These are phyloP conservation scores for Desoria tigrina DNA, from an alignment of 2,888 invertebrate species.

Conservation along the genomic window DNA sequence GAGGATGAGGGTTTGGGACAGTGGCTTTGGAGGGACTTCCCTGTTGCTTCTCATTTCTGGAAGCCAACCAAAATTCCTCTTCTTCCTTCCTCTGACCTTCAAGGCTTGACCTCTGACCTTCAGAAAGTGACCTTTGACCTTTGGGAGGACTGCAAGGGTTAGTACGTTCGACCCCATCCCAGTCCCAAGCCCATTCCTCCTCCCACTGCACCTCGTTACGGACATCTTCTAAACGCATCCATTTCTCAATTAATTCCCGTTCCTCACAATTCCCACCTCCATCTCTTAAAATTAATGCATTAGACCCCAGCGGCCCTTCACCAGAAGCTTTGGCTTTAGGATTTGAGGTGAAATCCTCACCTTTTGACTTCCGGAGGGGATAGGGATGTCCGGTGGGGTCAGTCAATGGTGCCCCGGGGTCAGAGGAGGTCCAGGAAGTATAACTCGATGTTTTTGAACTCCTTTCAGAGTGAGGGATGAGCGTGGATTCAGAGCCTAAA, in stretches of 20 bases:
- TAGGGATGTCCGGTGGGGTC: constrained; percentile 3
- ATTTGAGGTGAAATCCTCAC: background rate
- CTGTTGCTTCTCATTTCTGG: constrained; percentile 23
- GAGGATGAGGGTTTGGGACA: background rate
- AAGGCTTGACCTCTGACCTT: too few relatives aligned
- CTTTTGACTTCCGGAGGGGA: background rate
- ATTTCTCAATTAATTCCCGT: constrained; percentile 49
- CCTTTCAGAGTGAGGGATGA: constrained; percentile 40
- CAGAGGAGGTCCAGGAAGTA: constrained; percentile 26
- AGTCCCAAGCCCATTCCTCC: constrained; percentile 52
- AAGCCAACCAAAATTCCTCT: constrained; percentile 11
- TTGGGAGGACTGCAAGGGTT: constrained; percentile 27
- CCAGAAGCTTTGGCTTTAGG: background rate
- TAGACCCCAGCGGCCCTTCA: too few relatives aligned
- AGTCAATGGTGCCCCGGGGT: constrained; percentile 2
- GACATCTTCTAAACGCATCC: constrained; percentile 52
- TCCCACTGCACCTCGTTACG: constrained; percentile 47
- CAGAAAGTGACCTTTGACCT: constrained; percentile 30
- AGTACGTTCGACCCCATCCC: constrained; percentile 48
- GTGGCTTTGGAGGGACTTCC: background rate
- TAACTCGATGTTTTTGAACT: constrained; percentile 27
- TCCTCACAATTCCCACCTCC: constrained; percentile 36
- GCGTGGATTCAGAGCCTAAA: constrained; percentile 41
- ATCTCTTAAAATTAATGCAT: constrained; percentile 3
- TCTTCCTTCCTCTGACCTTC: constrained; percentile 6